Evolutionary conservation across 2,797 vertebrate genomes (phyloP).

Genomic region (Synaphobranchus kaupii): DNA sequence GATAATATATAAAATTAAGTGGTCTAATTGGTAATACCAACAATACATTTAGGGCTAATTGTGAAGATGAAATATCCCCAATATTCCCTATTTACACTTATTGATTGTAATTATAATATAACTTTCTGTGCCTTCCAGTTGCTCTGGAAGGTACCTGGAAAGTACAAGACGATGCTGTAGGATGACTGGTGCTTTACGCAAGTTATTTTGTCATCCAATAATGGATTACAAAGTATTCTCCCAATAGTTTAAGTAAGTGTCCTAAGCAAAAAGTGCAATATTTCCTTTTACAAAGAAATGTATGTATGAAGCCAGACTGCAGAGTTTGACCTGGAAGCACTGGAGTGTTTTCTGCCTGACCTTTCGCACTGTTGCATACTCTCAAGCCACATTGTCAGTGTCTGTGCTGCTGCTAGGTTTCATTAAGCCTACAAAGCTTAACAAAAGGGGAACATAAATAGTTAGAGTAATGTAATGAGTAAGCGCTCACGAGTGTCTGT

Average conservation of each 20-base stretch:
- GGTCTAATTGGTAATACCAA: neutral
- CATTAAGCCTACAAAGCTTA: neutral
- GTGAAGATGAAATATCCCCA: neutral
- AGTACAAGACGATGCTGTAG: neutral
- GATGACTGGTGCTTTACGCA: neutral
- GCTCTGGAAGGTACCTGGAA: neutral
- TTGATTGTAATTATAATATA: neutral
- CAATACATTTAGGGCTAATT: neutral
- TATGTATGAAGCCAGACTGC: neutral
- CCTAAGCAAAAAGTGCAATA: neutral
- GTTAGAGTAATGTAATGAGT: slow-evolving; percentile 13
- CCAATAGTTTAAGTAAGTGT: neutral
- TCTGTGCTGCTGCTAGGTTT: neutral
- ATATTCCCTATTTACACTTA: neutral
- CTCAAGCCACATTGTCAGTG: neutral
- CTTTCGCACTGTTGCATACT: neutral
- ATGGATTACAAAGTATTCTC: neutral
- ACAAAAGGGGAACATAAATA: neutral
- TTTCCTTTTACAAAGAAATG: neutral
- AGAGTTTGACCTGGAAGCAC: neutral
- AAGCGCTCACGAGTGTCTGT: neutral
- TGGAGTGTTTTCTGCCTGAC: neutral
- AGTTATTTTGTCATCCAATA: neutral
- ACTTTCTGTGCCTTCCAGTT: neutral
- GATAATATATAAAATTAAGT: neutral